These are phyloP conservation scores for Norana najaformis DNA, from an alignment of 2,888 invertebrate genomes.

Conservation along the genomic window DNA sequence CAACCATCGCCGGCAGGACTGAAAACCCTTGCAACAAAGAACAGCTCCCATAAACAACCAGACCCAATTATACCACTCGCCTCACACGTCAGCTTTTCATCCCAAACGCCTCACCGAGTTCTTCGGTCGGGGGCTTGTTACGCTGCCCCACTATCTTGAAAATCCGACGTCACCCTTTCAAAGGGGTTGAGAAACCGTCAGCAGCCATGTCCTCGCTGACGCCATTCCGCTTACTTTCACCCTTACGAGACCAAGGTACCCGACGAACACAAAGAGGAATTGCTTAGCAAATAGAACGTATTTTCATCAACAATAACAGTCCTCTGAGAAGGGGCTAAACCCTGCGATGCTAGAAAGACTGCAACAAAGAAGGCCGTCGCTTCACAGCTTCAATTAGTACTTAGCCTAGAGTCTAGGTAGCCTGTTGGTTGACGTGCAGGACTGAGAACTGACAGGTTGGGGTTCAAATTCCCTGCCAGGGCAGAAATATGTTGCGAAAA, in stretches of 20 bases:
- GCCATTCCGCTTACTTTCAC: not conserved
- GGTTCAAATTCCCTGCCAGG: no score
- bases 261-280: no score
- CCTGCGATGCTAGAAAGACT: no score
- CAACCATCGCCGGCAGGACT: not conserved
- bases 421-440: no score
- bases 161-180: conserved; percentile 13
- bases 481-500: no score
- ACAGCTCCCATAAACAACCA: not conserved
- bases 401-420: no score
- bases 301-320: not conserved
- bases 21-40: not conserved
- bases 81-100: not conserved
- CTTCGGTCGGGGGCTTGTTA: no score
- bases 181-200: no score
- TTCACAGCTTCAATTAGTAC: not conserved
- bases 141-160: not conserved
- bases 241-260: no score
- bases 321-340: not conserved
- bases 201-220: not conserved
- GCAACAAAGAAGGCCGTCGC: not conserved
- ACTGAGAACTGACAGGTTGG: no score
- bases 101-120: not conserved
- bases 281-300: not conserved
- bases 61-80: not conserved